Conservation (phyloP, 2,797 vertebrate species). For the Tenualosa thibaudeaui region DNA sequence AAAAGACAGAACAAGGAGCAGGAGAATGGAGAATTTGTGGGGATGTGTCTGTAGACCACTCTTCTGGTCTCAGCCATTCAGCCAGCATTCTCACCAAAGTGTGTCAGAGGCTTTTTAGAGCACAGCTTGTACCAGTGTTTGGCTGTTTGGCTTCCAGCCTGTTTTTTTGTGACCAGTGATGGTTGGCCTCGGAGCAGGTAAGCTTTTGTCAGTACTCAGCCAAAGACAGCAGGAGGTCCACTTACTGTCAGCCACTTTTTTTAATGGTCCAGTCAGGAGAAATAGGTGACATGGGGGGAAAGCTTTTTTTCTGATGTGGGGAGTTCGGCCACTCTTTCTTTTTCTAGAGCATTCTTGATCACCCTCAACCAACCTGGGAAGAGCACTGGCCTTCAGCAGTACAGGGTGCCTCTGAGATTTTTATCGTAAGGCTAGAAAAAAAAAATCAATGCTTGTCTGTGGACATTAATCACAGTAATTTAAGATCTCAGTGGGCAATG, state of each 20-base stretch:
- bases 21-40: not conserved
- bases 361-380: constrained; percentile 25
- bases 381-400: constrained; percentile 19
- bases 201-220: not conserved
- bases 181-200: constrained; percentile 17
- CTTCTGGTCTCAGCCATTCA: not conserved
- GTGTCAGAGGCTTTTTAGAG: constrained; percentile 2
- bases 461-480: constrained; percentile 55
- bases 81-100: not conserved
- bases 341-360: constrained; percentile 8
- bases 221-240: constrained; percentile 10
- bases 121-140: not conserved
- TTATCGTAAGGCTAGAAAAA: constrained; percentile 40
- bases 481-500: constrained; percentile 51
- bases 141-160: not conserved
- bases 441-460: constrained; percentile 50
- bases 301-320: not conserved
- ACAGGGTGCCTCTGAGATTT: constrained; percentile 1
- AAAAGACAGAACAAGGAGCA: not conserved
- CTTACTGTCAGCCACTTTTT: constrained; percentile 6
- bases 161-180: not conserved
- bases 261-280: constrained; percentile 1
- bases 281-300: not conserved
- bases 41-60: constrained; percentile 6
- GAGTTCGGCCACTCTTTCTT: not conserved